Evolutionary conservation across 2,888 invertebrate genomes (phyloP), one percentile per base, ranked within the genome.

Genomic region (Stegophylla sp.): DNA sequence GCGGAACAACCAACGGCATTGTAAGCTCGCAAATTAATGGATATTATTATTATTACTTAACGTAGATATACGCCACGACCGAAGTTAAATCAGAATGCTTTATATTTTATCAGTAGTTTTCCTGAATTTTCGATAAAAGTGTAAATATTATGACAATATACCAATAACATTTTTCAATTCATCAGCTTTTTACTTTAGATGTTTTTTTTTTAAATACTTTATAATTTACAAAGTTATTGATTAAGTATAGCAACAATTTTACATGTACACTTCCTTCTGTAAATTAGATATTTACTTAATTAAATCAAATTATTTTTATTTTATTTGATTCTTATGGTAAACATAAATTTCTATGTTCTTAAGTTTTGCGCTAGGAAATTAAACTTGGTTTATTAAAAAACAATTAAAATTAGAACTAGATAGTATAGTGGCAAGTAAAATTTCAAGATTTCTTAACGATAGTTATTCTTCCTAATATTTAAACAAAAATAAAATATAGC

Each of bases 1-100:
- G 74, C n/a, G 17, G 28, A 51, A 51, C 28, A 34, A 51, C 15
- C 48, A n/a, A 15, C 43, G 23, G 64, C 53, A 13, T 51, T 76
- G 74, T 63, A 56, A 53, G 66, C 66, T 76, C 41, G 53, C 53
- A 76, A 66, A 76, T 76, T 76, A 76, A 76, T 76, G 76, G 66
- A 76, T 53, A 76, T 43, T 76, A 76, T 76, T 75, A 75, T 64
- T 75, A 75, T 67, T 48, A 26, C 23, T 56, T 56, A 20, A 43
- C 59, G n/a, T 28, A 74, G 34, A 74, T 20, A 48, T 20, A 45
- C 53, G 45, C 34, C 48, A 28, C 12, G 5, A 10, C 17, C 17
- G 13, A 26, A 67, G 28, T 77, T 41, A n/a, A n/a, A 41, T 41
- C 13, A 26, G 53, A 13, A 10, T 23, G 34, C 28, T 79, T 20